Evolutionary conservation across 2,888 invertebrate species (phyloP).

Genomic region (Caradrina clavipalpis): DNA sequence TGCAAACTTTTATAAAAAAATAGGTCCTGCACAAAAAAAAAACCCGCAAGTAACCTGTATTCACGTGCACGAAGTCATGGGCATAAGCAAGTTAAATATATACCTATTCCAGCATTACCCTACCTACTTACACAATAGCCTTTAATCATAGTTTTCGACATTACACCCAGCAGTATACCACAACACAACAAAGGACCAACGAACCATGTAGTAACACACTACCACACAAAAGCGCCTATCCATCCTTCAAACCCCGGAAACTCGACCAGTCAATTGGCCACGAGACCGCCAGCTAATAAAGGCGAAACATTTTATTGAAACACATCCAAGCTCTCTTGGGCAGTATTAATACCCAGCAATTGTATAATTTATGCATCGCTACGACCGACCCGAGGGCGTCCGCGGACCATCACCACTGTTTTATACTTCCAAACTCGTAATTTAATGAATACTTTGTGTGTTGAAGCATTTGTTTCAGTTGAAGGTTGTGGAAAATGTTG

Average conservation of each 20-base stretch:
- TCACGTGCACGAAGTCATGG: no score
- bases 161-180: background rate
- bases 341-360: slow-evolving; percentile 78
- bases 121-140: background rate
- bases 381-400: slow-evolving; percentile 67
- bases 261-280: slow-evolving; percentile 34
- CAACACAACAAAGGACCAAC: background rate
- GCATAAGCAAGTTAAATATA: no score
- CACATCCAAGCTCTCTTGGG: slow-evolving; percentile 72
- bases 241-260: slow-evolving; percentile 35
- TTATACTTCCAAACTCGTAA: slow-evolving; percentile 53
- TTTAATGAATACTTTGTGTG: slow-evolving; percentile 46
- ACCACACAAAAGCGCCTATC: slow-evolving; percentile 13
- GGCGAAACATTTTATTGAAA: slow-evolving; percentile 78
- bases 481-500: slow-evolving; percentile 1
- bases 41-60: no score
- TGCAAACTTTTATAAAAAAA: no score
- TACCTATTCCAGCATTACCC: no score
- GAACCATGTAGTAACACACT: background rate
- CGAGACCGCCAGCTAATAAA: slow-evolving; percentile 63
- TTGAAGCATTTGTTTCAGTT: slow-evolving; percentile 14
- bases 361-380: slow-evolving; percentile 85
- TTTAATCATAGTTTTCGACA: no score
- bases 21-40: no score
- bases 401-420: slow-evolving; percentile 52